A percentile compares a stretch with the other conserved stretches of the same genome.
Evolutionary conservation across 2,113 vertebrate genomes (phyloP).

Genomic region (Cyanoderma ruficeps): DNA sequence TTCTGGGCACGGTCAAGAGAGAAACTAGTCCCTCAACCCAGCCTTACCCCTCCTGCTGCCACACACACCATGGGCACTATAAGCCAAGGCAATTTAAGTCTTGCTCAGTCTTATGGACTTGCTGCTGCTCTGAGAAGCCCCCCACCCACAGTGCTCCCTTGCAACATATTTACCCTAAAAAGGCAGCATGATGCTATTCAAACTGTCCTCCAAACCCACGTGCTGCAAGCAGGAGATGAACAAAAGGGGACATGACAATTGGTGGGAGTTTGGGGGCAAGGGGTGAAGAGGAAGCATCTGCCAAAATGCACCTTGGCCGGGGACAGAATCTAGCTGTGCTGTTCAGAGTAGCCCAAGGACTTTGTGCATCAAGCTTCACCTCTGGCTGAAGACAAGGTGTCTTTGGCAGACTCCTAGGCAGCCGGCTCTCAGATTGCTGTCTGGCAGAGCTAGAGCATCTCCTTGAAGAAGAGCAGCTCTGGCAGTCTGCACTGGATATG

Average conservation of each 20-base stretch:
- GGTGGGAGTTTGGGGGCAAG: background rate
- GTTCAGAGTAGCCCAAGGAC: background rate
- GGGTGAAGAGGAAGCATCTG: background rate
- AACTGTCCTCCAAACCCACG: background rate
- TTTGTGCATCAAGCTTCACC: conserved; percentile 36
- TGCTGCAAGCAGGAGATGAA: background rate
- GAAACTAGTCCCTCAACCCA: background rate
- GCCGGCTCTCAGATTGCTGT: conserved; percentile 5
- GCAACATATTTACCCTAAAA: conserved; percentile 41
- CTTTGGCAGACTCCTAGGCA: conserved; percentile 13
- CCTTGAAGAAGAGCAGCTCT: background rate
- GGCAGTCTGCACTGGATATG: conserved; percentile 12
- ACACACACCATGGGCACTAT: accelerated
- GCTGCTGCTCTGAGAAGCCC: background rate
- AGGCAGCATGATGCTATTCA: background rate
- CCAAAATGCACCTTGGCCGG: background rate
- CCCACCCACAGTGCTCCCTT: background rate
- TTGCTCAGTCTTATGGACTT: background rate
- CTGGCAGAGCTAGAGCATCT: conserved; percentile 14
- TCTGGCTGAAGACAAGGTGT: conserved; percentile 47
- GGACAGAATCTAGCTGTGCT: background rate
- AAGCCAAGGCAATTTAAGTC: background rate
- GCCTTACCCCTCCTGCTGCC: background rate
- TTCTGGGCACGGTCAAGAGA: background rate
- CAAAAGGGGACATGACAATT: background rate